Conservation (phyloP, 2,888 invertebrate species). For the Agrochola circellaris region DNA sequence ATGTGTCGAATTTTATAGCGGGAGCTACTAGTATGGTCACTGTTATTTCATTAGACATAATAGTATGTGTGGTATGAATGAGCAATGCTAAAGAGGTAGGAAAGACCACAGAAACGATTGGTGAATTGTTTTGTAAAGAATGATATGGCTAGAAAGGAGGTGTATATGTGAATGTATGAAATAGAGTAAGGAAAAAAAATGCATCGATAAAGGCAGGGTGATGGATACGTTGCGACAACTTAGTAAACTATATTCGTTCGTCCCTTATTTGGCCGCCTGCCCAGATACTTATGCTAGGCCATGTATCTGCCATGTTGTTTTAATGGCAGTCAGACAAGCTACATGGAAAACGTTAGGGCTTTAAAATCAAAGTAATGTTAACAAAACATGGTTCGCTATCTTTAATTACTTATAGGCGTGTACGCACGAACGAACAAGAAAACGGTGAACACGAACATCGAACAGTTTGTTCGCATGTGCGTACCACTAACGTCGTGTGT, state of each 20-base stretch:
- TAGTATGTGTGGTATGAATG: not conserved
- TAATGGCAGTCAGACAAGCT: constrained; percentile 20
- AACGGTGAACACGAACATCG: too few relatives aligned
- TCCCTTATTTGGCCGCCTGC: constrained; percentile 12
- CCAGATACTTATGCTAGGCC: not conserved
- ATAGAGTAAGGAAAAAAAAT: too few relatives aligned
- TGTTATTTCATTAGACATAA: not conserved
- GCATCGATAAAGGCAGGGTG: not conserved
- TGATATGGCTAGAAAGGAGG: not conserved
- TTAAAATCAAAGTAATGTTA: constrained; percentile 30
- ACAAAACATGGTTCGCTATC: constrained; percentile 6
- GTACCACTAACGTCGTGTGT: too few relatives aligned
- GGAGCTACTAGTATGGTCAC: not conserved
- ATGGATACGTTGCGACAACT: not conserved
- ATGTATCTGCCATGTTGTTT: constrained; percentile 12
- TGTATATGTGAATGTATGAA: not conserved
- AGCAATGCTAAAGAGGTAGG: not conserved
- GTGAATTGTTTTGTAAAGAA: not conserved
- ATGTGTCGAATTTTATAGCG: not conserved
- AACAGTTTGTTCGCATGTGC: too few relatives aligned
- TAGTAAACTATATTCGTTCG: constrained; percentile 5
- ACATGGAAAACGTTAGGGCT: constrained; percentile 16
- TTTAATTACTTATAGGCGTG: constrained; percentile 3
- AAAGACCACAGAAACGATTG: not conserved
- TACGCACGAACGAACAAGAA: too few relatives aligned